Evolutionary conservation across 2,888 invertebrate genomes (phyloP).

Genomic region (Cryptocephalus primarius): DNA sequence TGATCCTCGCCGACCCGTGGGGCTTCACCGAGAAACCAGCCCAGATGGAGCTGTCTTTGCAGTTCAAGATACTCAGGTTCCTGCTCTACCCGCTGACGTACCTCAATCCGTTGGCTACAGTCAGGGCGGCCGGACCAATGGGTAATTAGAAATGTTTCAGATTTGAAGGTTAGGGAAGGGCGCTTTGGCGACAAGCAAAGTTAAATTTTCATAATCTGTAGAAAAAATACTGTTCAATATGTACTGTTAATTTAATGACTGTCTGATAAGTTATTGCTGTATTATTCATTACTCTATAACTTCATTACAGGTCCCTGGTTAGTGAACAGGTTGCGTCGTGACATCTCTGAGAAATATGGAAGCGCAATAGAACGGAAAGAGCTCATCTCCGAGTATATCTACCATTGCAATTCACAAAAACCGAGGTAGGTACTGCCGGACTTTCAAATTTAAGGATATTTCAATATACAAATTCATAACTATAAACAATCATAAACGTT

Average conservation of each 20-base stretch:
- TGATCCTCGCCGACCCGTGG: conserved; percentile 89
- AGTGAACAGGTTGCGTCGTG: conserved; percentile 76
- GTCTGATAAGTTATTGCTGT: not conserved
- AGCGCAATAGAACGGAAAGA: conserved; percentile 53
- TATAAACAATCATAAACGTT: conserved; percentile 16
- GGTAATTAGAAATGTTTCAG: conserved; percentile 38
- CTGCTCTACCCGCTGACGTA: conserved; percentile 52
- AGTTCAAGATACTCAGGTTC: conserved; percentile 68
- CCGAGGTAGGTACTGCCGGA: conserved; percentile 55
- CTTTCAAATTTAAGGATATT: not conserved
- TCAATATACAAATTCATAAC: too few relatives aligned
- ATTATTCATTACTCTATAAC: too few relatives aligned
- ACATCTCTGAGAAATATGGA: conserved; percentile 75
- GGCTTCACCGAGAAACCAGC: conserved; percentile 54
- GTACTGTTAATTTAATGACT: conserved; percentile 21
- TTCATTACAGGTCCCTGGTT: conserved; percentile 67
- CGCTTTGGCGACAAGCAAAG: not conserved
- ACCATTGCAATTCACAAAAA: conserved; percentile 89
- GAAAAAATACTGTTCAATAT: too few relatives aligned
- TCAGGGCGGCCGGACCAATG: conserved; percentile 80
- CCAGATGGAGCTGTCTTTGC: conserved; percentile 54
- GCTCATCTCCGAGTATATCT: conserved; percentile 83
- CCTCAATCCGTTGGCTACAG: conserved; percentile 83
- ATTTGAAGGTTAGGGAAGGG: too few relatives aligned
- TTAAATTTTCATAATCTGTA: too few relatives aligned